Conservation (phyloP, 2,888 invertebrate genomes). For the Trissoscelio sp. region DNA sequence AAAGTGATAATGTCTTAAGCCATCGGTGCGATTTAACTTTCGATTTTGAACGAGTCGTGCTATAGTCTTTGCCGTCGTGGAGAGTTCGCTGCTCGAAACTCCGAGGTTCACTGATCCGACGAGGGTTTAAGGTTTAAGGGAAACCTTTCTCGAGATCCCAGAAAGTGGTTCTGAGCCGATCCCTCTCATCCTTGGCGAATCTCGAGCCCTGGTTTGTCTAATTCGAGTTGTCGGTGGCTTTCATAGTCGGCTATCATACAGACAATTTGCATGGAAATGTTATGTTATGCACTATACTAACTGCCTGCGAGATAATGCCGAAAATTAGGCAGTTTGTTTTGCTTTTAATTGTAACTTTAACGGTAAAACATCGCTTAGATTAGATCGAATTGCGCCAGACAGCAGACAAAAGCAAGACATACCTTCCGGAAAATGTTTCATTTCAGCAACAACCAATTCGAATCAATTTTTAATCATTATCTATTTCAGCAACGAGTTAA, state of each 20-base stretch:
- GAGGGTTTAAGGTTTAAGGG: constrained; percentile 82
- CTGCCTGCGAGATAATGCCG: constrained; percentile 57
- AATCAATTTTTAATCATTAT: no score
- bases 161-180: constrained; percentile 80
- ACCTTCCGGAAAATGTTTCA: not conserved
- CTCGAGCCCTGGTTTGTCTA: constrained; percentile 81
- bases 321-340: constrained; percentile 52
- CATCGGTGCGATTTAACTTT: constrained; percentile 84
- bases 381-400: not conserved
- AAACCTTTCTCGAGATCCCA: constrained; percentile 79
- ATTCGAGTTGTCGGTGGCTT: constrained; percentile 80
- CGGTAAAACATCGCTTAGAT: constrained; percentile 24
- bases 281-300: constrained; percentile 61
- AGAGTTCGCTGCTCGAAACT: constrained; percentile 80
- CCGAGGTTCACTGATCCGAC: constrained; percentile 78
- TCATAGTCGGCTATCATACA: constrained; percentile 64
- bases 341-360: constrained; percentile 53
- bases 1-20: constrained; percentile 89
- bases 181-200: constrained; percentile 78
- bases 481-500: constrained; percentile 8
- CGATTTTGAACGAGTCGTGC: constrained; percentile 77
- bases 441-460: constrained; percentile 6
- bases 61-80: constrained; percentile 71
- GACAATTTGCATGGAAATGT: constrained; percentile 69
- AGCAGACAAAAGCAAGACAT: not conserved